These are phyloP conservation scores for Choreutis nemorana DNA, from an alignment of 2,888 invertebrate genomes.

Conservation along the genomic window DNA sequence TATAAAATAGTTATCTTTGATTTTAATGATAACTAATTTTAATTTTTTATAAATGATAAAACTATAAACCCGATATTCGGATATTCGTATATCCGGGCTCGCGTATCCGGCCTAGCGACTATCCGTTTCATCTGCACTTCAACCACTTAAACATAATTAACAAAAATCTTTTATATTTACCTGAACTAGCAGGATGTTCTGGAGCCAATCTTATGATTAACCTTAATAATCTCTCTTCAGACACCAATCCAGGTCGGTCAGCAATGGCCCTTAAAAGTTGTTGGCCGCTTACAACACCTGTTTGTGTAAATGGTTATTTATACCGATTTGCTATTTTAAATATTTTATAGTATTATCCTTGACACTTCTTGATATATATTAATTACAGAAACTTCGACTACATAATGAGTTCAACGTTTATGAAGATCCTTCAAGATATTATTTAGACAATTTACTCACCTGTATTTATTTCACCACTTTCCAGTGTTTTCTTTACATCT, in stretches of 20 bases:
- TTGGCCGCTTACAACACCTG: slow-evolving; percentile 44
- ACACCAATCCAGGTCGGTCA: slow-evolving; percentile 38
- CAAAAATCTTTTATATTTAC: slow-evolving; percentile 20
- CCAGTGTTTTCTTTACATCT: slow-evolving; percentile 63
- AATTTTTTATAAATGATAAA: no score
- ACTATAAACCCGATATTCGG: not conserved
- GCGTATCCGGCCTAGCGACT: not conserved
- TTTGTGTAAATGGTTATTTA: no score
- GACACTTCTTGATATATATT: slow-evolving; percentile 6
- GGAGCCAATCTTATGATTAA: slow-evolving; percentile 37
- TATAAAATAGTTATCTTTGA: no score
- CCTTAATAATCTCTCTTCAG: slow-evolving; percentile 44
- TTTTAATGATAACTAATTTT: no score
- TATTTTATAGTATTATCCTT: no score
- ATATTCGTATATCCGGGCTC: not conserved
- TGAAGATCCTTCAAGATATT: not conserved
- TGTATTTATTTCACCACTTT: slow-evolving; percentile 57
- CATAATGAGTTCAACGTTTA: not conserved
- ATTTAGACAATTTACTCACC: slow-evolving; percentile 19
- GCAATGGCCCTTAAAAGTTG: slow-evolving; percentile 38
- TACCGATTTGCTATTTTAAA: no score
- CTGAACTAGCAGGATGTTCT: slow-evolving; percentile 32
- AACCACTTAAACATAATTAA: not conserved
- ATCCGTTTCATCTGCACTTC: not conserved
- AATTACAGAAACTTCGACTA: not conserved